A percentile compares a stretch with the other conserved stretches of the same genome.
phyloP scores from a whole-genome alignment of 2,888 invertebrate genomes.

The Eudasyphora cyanicolor region DNA sequence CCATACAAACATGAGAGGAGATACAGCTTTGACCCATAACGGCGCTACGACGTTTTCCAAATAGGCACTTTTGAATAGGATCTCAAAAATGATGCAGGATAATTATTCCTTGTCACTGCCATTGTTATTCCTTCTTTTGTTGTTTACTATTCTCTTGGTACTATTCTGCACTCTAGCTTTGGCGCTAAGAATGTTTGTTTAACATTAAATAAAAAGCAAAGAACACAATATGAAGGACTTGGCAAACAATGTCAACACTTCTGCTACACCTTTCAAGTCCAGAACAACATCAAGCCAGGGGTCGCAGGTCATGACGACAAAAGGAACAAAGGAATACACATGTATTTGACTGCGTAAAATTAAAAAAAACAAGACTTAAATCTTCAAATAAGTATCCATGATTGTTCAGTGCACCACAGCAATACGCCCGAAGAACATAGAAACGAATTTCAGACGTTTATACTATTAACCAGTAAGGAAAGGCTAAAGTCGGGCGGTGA shows the following conservation, averaged over 20 bases:
- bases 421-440: too few relatives aligned
- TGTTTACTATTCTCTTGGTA: too few relatives aligned
- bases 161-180: background rate
- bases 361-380: background rate
- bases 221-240: background rate
- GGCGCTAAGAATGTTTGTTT: background rate
- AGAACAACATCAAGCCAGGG: background rate
- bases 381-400: too few relatives aligned
- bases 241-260: slow-evolving; percentile 19
- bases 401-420: too few relatives aligned
- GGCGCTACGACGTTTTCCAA: background rate
- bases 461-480: too few relatives aligned
- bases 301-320: background rate
- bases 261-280: background rate
- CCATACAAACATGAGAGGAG: too few relatives aligned
- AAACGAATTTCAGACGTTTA: too few relatives aligned
- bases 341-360: background rate
- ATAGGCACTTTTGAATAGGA: background rate
- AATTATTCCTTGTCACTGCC: background rate
- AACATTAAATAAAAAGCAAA: background rate
- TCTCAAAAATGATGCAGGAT: background rate
- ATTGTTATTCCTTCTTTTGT: background rate
- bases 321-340: background rate
- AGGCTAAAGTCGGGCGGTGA: too few relatives aligned
- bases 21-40: background rate